Evolutionary conservation across 37 sponge, comb jelly and placozoan species (phyloP).

Genomic region (Petrosia ficiformis): DNA sequence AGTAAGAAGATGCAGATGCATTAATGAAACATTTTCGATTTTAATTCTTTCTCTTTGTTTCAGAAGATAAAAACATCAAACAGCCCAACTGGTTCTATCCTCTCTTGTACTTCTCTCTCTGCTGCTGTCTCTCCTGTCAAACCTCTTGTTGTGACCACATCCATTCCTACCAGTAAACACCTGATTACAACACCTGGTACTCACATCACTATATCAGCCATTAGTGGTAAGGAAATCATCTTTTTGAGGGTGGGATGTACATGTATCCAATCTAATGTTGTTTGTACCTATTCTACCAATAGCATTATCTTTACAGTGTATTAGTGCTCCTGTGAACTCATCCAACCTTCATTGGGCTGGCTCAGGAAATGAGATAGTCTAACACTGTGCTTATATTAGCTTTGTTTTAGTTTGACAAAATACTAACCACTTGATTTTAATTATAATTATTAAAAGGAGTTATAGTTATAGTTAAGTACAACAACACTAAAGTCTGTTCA

Average conservation of each 20-base stretch:
- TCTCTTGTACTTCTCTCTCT: constrained; percentile 41
- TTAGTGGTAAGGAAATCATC: neutral
- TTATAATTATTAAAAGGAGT: too few species aligned
- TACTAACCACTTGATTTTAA: too few species aligned
- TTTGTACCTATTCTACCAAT: too few species aligned
- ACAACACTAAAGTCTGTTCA: too few species aligned
- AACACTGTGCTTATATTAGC: too few species aligned
- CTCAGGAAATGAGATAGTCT: too few species aligned
- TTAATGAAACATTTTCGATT: neutral
- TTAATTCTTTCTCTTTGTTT: constrained; percentile 2
- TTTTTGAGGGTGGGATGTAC: neutral
- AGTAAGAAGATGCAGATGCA: neutral
- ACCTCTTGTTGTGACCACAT: constrained; percentile 24
- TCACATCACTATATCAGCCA: neutral
- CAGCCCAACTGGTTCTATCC: constrained; percentile 21
- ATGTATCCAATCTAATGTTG: neutral
- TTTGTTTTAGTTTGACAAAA: too few species aligned
- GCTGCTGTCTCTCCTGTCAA: constrained; percentile 63
- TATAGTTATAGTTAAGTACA: too few species aligned
- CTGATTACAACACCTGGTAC: neutral
- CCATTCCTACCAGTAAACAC: neutral
- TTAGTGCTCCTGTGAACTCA: too few species aligned
- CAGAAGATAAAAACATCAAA: constrained; percentile 15
- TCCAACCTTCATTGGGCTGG: too few species aligned
- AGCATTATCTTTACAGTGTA: too few species aligned